A percentile compares a stretch with the other conserved stretches of the same genome.
phyloP scores from a whole-genome alignment of 2,888 invertebrate genomes.

The Trissonchulus sp. region DNA sequence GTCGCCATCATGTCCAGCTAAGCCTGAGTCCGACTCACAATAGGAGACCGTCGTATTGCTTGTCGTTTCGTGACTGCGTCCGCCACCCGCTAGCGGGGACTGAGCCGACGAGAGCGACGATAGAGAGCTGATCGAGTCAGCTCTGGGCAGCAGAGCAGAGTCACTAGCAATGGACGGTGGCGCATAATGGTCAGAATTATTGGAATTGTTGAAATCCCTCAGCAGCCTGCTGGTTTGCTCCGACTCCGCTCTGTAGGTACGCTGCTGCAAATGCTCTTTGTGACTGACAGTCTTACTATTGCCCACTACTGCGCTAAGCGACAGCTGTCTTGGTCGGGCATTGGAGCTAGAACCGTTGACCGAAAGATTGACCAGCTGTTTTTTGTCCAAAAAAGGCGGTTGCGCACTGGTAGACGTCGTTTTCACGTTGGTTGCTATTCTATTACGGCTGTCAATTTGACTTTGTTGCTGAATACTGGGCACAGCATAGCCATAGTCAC shows the following conservation, averaged over 20 bases:
- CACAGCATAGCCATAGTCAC: conserved; percentile 26
- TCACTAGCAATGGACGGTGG: not conserved
- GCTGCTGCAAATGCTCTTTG: too few relatives aligned
- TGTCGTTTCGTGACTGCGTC: too few relatives aligned
- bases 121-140: not conserved
- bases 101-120: not conserved
- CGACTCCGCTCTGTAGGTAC: too few relatives aligned
- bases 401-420: not conserved
- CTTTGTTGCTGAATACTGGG: conserved; percentile 35
- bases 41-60: too few relatives aligned
- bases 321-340: not conserved
- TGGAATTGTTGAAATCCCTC: not conserved
- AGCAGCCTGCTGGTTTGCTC: too few relatives aligned
- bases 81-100: not conserved
- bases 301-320: not conserved
- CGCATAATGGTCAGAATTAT: not conserved
- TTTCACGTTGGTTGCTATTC: too few relatives aligned
- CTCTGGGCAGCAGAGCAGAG: not conserved
- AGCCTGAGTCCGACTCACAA: too few relatives aligned
- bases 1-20: too few relatives aligned
- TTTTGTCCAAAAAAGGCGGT: not conserved
- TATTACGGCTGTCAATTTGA: too few relatives aligned
- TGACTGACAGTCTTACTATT: too few relatives aligned
- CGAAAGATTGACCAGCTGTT: too few relatives aligned
- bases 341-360: too few relatives aligned